Percentiles rank a stretch among this genome's conserved stretches.
Evolutionary conservation across 2,113 vertebrate genomes (phyloP).

Genomic region (Donacobius atricapilla): DNA sequence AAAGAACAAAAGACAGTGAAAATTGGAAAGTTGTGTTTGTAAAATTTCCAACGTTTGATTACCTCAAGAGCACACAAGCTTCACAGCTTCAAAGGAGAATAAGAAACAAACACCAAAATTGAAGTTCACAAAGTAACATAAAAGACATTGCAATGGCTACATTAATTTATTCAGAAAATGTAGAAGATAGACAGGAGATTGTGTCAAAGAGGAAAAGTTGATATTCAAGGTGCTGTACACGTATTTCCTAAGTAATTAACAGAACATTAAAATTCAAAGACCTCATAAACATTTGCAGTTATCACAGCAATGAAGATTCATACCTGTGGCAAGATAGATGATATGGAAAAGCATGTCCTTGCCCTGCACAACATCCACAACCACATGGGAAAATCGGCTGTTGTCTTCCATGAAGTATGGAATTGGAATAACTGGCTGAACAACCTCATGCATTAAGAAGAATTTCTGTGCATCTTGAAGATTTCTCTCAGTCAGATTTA

Average conservation of each 20-base stretch:
- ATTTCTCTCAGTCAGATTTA: slow-evolving; percentile 92
- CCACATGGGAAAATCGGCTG: slow-evolving; percentile 92
- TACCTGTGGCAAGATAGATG: slow-evolving; percentile 95
- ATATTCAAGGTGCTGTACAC: background rate
- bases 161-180: background rate
- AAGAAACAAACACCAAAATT: background rate
- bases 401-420: slow-evolving; percentile 96
- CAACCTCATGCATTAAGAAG: slow-evolving; percentile 94
- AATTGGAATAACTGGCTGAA: slow-evolving; percentile 85
- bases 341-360: slow-evolving; percentile 88
- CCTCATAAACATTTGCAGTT: background rate
- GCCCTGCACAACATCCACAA: slow-evolving; percentile 93
- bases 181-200: background rate
- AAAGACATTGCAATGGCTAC: background rate
- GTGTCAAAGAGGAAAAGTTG: background rate
- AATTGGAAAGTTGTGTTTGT: background rate
- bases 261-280: background rate
- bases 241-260: background rate
- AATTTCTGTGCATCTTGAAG: slow-evolving; percentile 97
- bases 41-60: fast-evolving
- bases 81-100: background rate
- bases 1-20: background rate
- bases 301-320: background rate
- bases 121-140: background rate
- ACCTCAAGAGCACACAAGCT: background rate